phyloP scores from a whole-genome alignment of 2,888 invertebrate genomes.

The Zaprionus obscuricornis region DNA sequence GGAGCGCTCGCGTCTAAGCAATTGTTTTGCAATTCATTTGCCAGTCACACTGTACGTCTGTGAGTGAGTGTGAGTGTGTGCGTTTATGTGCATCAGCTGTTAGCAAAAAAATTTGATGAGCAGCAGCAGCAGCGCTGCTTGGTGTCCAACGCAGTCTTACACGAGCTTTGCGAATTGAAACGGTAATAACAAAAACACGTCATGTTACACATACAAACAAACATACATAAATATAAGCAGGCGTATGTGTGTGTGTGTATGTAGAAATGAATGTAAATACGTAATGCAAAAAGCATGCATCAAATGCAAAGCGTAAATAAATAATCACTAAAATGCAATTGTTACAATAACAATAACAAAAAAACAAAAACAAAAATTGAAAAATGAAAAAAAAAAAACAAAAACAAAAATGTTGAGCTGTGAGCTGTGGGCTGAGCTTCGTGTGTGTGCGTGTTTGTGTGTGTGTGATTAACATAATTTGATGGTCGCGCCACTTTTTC shows the following conservation, averaged over 20 bases:
- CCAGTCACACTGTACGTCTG: constrained; percentile 16
- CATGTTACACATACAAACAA: constrained; percentile 7
- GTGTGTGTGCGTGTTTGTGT: too few species aligned
- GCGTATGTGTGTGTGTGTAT: constrained; percentile 2
- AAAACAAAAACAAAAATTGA: too few species aligned
- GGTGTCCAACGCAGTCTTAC: constrained; percentile 29
- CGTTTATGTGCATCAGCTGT: constrained; percentile 42
- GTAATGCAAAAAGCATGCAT: background rate
- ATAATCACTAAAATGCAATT: constrained; percentile 32
- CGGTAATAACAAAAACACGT: constrained; percentile 42
- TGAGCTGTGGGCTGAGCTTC: constrained; percentile 24
- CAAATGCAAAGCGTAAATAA: too few species aligned
- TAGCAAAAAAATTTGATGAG: constrained; percentile 34
- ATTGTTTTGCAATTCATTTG: constrained; percentile 9
- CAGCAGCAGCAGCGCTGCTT: too few species aligned
- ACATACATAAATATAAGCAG: background rate
- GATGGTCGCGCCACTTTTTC: constrained; percentile 45
- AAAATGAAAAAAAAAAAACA: too few species aligned
- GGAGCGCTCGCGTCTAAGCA: constrained; percentile 2
- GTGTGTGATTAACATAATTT: constrained; percentile 48
- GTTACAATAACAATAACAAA: constrained; percentile 25
- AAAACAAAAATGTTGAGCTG: constrained; percentile 17
- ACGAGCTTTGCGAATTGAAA: constrained; percentile 34
- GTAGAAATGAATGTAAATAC: background rate
- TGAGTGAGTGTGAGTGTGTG: constrained; percentile 9